Conservation (phyloP, 1,140 invertebrate species). For the Halyomorpha halys region DNA sequence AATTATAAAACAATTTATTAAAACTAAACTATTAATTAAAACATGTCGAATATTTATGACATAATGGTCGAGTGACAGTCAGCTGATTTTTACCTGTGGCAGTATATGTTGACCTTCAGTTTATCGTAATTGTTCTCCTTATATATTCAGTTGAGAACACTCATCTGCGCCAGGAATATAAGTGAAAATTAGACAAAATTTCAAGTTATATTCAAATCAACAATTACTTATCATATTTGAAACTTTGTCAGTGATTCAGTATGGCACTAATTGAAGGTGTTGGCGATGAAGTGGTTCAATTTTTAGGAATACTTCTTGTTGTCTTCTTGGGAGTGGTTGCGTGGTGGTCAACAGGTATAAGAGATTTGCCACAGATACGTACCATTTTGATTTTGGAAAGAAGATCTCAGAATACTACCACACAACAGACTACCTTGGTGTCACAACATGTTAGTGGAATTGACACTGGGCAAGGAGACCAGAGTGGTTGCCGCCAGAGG, state of each 20-base stretch:
- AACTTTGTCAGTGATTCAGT: slow-evolving; percentile 24
- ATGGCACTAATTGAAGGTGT: slow-evolving; percentile 66
- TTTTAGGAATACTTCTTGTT: slow-evolving; percentile 50
- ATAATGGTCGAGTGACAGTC: too few relatives aligned
- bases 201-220: too few relatives aligned
- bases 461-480: neutral
- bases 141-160: too few relatives aligned
- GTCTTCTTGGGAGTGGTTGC: slow-evolving; percentile 52
- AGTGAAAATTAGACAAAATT: too few relatives aligned
- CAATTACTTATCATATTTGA: too few relatives aligned
- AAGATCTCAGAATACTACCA: slow-evolving; percentile 30
- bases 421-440: slow-evolving; percentile 29
- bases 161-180: too few relatives aligned
- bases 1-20: too few relatives aligned
- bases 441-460: neutral
- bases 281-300: slow-evolving; percentile 70
- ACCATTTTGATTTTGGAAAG: slow-evolving; percentile 43
- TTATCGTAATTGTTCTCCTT: too few relatives aligned
- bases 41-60: too few relatives aligned
- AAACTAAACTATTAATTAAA: too few relatives aligned
- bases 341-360: slow-evolving; percentile 57
- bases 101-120: too few relatives aligned
- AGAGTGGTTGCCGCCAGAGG: neutral
- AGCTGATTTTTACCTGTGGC: too few relatives aligned
- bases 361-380: slow-evolving; percentile 38